A percentile compares a stretch with the other conserved stretches of the same genome.
Evolutionary conservation across 2,888 invertebrate genomes (phyloP).

Genomic region (Tipula lateralis): DNA sequence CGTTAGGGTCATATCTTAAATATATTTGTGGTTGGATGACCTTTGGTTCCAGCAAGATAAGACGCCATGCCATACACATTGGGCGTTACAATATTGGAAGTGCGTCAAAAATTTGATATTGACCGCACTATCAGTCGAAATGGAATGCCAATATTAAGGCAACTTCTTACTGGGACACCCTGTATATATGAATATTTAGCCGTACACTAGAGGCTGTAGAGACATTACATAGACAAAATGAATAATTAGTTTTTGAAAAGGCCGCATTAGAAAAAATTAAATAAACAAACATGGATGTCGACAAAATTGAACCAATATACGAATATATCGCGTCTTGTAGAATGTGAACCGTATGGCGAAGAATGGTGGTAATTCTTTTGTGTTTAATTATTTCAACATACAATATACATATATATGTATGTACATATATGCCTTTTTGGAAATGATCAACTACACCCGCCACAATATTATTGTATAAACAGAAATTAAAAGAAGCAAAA

Average conservation of each 20-base stretch:
- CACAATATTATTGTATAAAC: not conserved
- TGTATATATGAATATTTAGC: not conserved
- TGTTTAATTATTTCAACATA: not conserved
- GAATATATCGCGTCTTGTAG: not conserved
- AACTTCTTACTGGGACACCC: too few species aligned
- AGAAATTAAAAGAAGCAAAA: not conserved
- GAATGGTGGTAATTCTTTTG: not conserved
- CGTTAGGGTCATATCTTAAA: too few species aligned
- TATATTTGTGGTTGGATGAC: too few species aligned
- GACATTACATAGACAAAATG: not conserved
- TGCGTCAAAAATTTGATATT: too few species aligned
- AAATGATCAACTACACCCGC: constrained; percentile 1
- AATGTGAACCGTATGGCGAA: not conserved
- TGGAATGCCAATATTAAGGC: too few species aligned
- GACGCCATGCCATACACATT: too few species aligned
- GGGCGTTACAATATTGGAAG: too few species aligned
- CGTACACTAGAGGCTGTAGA: not conserved
- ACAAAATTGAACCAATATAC: not conserved
- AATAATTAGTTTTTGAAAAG: not conserved
- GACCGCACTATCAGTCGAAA: too few species aligned
- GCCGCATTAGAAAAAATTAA: not conserved
- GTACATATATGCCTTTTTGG: not conserved
- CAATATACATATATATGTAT: not conserved
- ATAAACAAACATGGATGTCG: not conserved
- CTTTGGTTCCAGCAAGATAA: too few species aligned